phyloP scores from a whole-genome alignment of 2,797 vertebrate species.

The Diglossa cyanea region DNA sequence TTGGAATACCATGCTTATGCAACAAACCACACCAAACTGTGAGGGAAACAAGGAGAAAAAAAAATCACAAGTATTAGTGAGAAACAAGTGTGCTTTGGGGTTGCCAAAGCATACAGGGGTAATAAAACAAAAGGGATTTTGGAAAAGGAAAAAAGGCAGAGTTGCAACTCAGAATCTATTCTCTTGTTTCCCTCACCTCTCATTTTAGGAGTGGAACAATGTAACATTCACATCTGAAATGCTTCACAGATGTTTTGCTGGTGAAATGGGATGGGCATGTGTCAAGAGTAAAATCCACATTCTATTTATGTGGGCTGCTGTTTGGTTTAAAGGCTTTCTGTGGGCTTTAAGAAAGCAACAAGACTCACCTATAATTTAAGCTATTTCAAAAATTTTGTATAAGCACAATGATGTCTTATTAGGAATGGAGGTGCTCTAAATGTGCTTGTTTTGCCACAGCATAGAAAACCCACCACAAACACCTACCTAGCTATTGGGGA shows the following conservation, averaged over 20 bases:
- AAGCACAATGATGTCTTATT: background rate
- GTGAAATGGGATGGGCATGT: background rate
- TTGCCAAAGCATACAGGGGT: background rate
- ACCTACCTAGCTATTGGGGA: background rate
- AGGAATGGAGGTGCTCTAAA: background rate
- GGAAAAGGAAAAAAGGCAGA: background rate
- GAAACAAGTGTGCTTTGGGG: background rate
- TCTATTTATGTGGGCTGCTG: background rate
- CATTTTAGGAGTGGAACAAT: conserved; percentile 16
- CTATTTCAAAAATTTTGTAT: background rate
- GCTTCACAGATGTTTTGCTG: conserved; percentile 22
- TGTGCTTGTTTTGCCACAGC: background rate
- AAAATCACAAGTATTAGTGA: background rate
- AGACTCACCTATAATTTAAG: background rate
- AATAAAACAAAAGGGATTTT: background rate
- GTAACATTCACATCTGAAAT: background rate
- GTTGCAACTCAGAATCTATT: background rate
- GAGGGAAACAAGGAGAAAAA: background rate
- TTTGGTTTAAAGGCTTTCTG: background rate
- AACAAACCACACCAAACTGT: conserved; percentile 31
- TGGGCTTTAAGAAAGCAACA: background rate
- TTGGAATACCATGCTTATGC: conserved; percentile 27
- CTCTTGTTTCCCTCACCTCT: background rate
- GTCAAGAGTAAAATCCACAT: background rate
- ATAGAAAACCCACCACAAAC: background rate